Evolutionary conservation across 1,140 invertebrate genomes (phyloP).

Genomic region (Leucophenga varia): DNA sequence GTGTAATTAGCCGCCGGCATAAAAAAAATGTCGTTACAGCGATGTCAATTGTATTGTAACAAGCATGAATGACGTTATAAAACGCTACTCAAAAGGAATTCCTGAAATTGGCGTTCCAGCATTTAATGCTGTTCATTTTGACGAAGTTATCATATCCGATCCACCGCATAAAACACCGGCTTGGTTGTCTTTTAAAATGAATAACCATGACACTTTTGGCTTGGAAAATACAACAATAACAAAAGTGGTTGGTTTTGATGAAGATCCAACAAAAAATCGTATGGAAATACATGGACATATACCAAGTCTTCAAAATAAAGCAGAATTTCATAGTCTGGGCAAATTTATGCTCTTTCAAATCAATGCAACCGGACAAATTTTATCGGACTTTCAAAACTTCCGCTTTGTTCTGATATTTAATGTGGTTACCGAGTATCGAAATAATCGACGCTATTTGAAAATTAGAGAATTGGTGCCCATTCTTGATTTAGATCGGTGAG

Average conservation of each 20-base stretch:
- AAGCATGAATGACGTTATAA: constrained; percentile 23
- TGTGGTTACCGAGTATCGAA: constrained; percentile 23
- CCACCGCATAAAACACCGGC: constrained; percentile 24
- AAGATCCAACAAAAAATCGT: constrained; percentile 26
- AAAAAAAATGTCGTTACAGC: constrained; percentile 31
- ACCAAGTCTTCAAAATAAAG: constrained; percentile 31
- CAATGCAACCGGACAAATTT: constrained; percentile 23
- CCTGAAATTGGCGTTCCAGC: constrained; percentile 27
- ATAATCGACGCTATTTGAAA: constrained; percentile 29
- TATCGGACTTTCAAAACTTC: constrained; percentile 30
- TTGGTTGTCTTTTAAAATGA: constrained; percentile 27
- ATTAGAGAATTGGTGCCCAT: constrained; percentile 22
- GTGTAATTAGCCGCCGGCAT: no score
- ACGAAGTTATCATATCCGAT: constrained; percentile 26
- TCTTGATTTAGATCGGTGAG: constrained; percentile 30
- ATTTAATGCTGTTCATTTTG: constrained; percentile 25
- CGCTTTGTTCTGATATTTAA: constrained; percentile 21
- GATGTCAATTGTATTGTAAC: constrained; percentile 27
- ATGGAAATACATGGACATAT: constrained; percentile 29
- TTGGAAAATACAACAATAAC: constrained; percentile 41
- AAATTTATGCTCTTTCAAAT: constrained; percentile 13
- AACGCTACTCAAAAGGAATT: constrained; percentile 28
- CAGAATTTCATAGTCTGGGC: no score
- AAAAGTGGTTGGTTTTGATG: constrained; percentile 24
- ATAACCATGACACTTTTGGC: constrained; percentile 31